Evolutionary conservation across 2,113 vertebrate species (phyloP).

Genomic region (Lagenorhynchus albirostris): DNA sequence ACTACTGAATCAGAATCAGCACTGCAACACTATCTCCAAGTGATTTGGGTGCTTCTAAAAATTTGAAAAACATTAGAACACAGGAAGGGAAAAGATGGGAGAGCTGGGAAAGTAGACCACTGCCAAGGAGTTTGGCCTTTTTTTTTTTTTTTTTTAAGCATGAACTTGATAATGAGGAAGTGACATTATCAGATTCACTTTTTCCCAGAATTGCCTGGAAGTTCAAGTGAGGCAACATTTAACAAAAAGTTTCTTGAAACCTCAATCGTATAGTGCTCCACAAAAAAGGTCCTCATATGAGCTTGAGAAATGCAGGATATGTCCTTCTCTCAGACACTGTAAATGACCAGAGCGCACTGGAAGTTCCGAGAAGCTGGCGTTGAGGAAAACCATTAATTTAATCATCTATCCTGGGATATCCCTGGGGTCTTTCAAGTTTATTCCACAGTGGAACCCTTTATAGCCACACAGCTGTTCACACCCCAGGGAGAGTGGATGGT

Average conservation of each 20-base stretch:
- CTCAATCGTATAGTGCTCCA: neutral
- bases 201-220: neutral
- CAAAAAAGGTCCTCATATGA: neutral
- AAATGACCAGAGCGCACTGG: neutral
- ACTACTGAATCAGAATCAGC: neutral
- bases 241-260: neutral
- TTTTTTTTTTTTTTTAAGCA: neutral
- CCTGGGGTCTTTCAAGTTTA: slow-evolving; percentile 36
- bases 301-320: neutral
- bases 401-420: slow-evolving; percentile 2
- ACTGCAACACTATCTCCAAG: neutral
- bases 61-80: neutral
- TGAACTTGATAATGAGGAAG: neutral
- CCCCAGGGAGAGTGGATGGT: neutral
- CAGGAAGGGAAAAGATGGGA: neutral
- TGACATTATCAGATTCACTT: neutral
- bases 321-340: neutral
- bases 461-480: slow-evolving; percentile 1
- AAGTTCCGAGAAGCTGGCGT: neutral
- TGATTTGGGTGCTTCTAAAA: neutral
- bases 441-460: neutral
- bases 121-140: neutral
- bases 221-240: neutral
- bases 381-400: slow-evolving; percentile 11
- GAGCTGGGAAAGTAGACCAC: neutral